Conservation (phyloP, 2,888 invertebrate species). For the Amphipyra tragopoginis region DNA sequence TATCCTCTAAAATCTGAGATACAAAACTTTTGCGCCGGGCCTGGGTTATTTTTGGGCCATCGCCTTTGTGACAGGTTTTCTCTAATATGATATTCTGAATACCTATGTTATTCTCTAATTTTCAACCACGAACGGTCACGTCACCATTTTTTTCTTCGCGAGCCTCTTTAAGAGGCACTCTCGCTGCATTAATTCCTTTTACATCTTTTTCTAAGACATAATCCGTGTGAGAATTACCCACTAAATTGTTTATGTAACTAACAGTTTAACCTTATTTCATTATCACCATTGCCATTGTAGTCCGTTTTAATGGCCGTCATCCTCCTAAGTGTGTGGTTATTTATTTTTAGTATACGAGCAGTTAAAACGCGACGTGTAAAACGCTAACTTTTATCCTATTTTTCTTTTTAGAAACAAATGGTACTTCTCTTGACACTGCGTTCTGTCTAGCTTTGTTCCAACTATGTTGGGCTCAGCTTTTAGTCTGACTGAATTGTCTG, state of each 20-base stretch:
- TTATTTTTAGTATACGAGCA: conserved; percentile 12
- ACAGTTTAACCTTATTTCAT: conserved; percentile 35
- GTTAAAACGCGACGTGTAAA: conserved; percentile 7
- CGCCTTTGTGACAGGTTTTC: too few relatives aligned
- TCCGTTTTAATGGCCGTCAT: conserved; percentile 28
- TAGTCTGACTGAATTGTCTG: too few relatives aligned
- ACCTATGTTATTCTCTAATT: too few relatives aligned
- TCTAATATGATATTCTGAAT: neutral
- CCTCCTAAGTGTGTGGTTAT: conserved; percentile 7
- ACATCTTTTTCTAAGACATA: conserved; percentile 4
- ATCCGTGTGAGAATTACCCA: conserved; percentile 18
- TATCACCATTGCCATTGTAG: conserved; percentile 24
- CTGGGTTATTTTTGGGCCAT: too few relatives aligned
- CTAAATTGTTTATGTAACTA: conserved; percentile 35
- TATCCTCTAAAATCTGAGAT: too few relatives aligned
- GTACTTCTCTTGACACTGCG: too few relatives aligned
- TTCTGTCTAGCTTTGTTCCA: too few relatives aligned
- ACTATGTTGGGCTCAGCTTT: too few relatives aligned
- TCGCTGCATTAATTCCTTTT: neutral
- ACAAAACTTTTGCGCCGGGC: too few relatives aligned
- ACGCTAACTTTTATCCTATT: conserved; percentile 6
- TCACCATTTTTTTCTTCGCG: neutral
- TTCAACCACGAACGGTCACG: conserved; percentile 1
- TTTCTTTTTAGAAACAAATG: too few relatives aligned
- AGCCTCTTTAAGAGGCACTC: neutral